A percentile compares a stretch with the other conserved stretches of the same genome.
phyloP scores from a whole-genome alignment of 2,113 vertebrate species.

The Columbina picui region DNA sequence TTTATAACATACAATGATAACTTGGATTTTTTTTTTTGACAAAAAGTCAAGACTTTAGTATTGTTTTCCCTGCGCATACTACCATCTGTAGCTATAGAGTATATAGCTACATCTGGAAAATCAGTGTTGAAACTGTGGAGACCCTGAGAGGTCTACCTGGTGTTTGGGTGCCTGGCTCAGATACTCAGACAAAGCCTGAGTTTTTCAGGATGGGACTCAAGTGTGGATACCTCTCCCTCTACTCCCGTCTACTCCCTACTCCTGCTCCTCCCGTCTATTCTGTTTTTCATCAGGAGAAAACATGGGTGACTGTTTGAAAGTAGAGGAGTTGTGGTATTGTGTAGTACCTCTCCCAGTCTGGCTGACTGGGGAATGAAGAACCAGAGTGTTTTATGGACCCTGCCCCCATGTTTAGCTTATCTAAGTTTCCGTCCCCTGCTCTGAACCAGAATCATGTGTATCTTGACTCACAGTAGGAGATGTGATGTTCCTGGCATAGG shows the following conservation, averaged over 20 bases:
- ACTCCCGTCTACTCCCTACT: too few species aligned
- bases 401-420: neutral
- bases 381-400: neutral
- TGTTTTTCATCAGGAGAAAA: neutral
- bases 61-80: neutral
- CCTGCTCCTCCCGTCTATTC: too few species aligned
- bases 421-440: neutral
- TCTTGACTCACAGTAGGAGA: fast-evolving
- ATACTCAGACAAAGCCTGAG: neutral
- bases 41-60: neutral
- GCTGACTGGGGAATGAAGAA: neutral
- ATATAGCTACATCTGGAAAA: neutral
- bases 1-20: neutral
- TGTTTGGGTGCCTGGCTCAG: neutral
- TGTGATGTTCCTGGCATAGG: neutral
- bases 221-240: fast-evolving
- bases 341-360: neutral
- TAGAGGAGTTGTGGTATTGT: neutral
- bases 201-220: neutral
- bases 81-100: neutral
- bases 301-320: neutral
- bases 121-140: neutral
- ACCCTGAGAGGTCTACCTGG: neutral
- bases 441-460: neutral
- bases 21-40: neutral